These are phyloP conservation scores for Mesorhabditis spiculigera DNA, from an alignment of 2,888 invertebrate genomes.

Conservation along the genomic window DNA sequence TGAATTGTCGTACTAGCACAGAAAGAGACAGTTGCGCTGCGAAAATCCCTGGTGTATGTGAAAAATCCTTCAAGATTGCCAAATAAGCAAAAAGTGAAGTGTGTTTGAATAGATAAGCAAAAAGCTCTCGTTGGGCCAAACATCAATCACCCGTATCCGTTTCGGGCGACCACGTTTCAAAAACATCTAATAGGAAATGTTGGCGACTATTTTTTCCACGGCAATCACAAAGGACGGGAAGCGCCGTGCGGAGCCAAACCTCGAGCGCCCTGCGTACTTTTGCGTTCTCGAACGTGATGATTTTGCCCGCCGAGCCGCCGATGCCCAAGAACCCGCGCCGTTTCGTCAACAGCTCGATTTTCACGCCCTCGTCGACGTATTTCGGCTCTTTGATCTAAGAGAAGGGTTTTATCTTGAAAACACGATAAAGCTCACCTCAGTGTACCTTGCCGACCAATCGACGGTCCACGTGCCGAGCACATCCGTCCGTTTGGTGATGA, in stretches of 20 bases:
- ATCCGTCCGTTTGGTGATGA: constrained; percentile 68
- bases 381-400: constrained; percentile 67
- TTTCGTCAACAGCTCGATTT: constrained; percentile 50
- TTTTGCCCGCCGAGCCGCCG: constrained; percentile 46
- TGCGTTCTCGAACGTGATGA: constrained; percentile 40
- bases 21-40: too few relatives aligned
- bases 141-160: too few relatives aligned
- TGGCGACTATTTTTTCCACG: too few relatives aligned
- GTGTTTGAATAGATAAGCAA: too few relatives aligned
- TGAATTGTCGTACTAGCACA: too few relatives aligned
- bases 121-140: too few relatives aligned
- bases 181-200: too few relatives aligned
- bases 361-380: constrained; percentile 71
- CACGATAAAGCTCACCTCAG: constrained; percentile 64
- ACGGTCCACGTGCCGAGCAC: constrained; percentile 82
- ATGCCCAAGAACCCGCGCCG: constrained; percentile 54
- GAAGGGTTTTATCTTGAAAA: neutral
- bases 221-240: too few relatives aligned
- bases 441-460: constrained; percentile 68
- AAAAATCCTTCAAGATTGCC: too few relatives aligned
- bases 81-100: too few relatives aligned
- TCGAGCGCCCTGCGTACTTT: constrained; percentile 12
- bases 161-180: too few relatives aligned
- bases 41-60: too few relatives aligned
- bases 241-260: neutral